Evolutionary conservation across 2,113 vertebrate genomes (phyloP), one percentile per base, ranked within the genome.

Genomic region (Bambusicola thoracicus): DNA sequence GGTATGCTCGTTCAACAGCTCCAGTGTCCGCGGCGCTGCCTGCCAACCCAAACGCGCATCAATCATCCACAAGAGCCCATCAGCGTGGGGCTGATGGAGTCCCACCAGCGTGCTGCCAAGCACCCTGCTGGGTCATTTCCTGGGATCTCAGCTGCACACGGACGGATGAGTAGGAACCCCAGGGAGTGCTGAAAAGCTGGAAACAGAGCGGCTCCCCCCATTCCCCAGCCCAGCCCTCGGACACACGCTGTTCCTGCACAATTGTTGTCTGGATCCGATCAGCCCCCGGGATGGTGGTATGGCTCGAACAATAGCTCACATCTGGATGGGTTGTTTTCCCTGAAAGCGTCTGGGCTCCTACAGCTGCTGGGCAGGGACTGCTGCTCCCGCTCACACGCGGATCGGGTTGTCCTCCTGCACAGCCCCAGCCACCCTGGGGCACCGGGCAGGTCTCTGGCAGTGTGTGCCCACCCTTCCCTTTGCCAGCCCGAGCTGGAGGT

Each of bases 241-340:
- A 89, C 89, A 92, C 95, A 93, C 0, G 25, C 86, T 96, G 94
- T 83, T 94, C 69, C 90, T 72, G 89, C 92, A 94, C 92, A 92
- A 89, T 94, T 83, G 86, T 62, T 79, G 34, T 83, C 78, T 58
- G 1, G 1, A 92, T 49, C 85, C 85, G 94, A 95, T 83, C 25
- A 2, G 36, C 75, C 87, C 84, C 81, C 1, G 5, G 67, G 91
- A 14, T 51, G 56, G 61, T 30, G 61, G 61, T 14, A 6, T 55
- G 2, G 8, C 14, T 66, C 75, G 88, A 94, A 96, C 91, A 96
- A 96, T 94, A 83, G 93, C 89, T 65, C 83, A 80, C 92, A 94
- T 95, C 92, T 93, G 90, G 87, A 49, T 77, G 85, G 90, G 85
- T 74, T 87, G 79, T 93, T 94, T 90, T 83, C 80, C 76, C 91